phyloP scores from a whole-genome alignment of 1,140 invertebrate species.

The Scaptomyza pallida region DNA sequence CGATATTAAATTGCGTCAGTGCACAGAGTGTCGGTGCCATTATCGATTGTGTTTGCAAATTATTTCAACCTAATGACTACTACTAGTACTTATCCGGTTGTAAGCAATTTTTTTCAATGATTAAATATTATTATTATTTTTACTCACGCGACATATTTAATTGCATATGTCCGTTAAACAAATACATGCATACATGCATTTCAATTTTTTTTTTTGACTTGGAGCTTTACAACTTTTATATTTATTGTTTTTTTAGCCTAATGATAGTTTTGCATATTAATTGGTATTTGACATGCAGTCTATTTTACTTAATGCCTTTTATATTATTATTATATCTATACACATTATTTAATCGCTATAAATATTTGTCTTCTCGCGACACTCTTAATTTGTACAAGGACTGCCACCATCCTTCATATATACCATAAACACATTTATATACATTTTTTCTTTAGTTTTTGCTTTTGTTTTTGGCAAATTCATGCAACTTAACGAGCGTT shows the following conservation, averaged over 20 bases:
- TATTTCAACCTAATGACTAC: slow-evolving; percentile 26
- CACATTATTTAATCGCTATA: background rate
- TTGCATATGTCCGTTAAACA: slow-evolving; percentile 49
- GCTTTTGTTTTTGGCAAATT: slow-evolving; percentile 67
- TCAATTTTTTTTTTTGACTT: slow-evolving; percentile 7
- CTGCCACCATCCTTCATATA: slow-evolving; percentile 47
- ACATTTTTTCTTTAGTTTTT: background rate
- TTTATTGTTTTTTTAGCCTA: background rate
- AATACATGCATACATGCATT: no score
- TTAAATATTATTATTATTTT: background rate
- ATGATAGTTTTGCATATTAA: no score
- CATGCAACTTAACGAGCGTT: slow-evolving; percentile 63
- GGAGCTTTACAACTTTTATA: background rate
- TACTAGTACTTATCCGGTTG: slow-evolving; percentile 14
- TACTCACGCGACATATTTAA: slow-evolving; percentile 11
- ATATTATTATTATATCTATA: background rate
- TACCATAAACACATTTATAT: slow-evolving; percentile 14
- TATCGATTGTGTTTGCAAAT: slow-evolving; percentile 45
- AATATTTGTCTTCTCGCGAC: background rate
- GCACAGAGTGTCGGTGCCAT: slow-evolving; percentile 22
- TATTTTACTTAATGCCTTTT: background rate
- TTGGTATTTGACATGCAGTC: no score
- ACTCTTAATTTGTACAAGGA: slow-evolving; percentile 45
- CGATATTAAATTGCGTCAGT: slow-evolving; percentile 21
- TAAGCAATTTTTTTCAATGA: background rate